Conservation (phyloP, 1,140 invertebrate species). For the Charaxes varanes region DNA sequence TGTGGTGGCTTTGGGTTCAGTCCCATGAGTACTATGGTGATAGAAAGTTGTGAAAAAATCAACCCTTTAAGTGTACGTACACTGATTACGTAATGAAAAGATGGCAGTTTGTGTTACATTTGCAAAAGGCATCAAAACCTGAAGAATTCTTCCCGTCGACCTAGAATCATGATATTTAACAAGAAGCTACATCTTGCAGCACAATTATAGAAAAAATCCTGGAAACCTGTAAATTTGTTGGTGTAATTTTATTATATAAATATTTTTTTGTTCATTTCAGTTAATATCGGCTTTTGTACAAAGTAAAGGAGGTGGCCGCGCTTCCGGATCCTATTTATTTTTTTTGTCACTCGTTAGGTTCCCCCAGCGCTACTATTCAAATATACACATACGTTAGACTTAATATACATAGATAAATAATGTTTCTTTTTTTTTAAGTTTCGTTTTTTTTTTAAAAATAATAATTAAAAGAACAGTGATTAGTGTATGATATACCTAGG, state of each 20-base stretch:
- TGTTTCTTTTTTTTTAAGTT: slow-evolving; percentile 56
- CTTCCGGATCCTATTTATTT: slow-evolving; percentile 57
- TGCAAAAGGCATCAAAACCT: too few relatives aligned
- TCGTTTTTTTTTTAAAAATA: too few relatives aligned
- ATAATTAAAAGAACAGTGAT: slow-evolving; percentile 50
- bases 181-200: too few relatives aligned
- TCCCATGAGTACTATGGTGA: neutral
- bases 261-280: slow-evolving; percentile 36
- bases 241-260: too few relatives aligned
- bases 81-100: too few relatives aligned
- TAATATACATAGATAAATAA: slow-evolving; percentile 58
- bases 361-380: slow-evolving; percentile 56
- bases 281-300: slow-evolving; percentile 58
- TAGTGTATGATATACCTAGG: slow-evolving; percentile 43
- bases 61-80: too few relatives aligned
- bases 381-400: slow-evolving; percentile 64
- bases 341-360: slow-evolving; percentile 61
- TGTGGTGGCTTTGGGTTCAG: too few relatives aligned
- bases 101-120: too few relatives aligned
- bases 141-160: too few relatives aligned
- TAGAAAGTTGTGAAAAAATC: neutral
- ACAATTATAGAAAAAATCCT: too few relatives aligned
- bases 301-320: slow-evolving; percentile 39
- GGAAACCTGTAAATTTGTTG: too few relatives aligned
- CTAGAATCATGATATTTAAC: too few relatives aligned